These are phyloP conservation scores for Delphinus delphis DNA, from an alignment of 2,113 vertebrate genomes.

Conservation along the genomic window DNA sequence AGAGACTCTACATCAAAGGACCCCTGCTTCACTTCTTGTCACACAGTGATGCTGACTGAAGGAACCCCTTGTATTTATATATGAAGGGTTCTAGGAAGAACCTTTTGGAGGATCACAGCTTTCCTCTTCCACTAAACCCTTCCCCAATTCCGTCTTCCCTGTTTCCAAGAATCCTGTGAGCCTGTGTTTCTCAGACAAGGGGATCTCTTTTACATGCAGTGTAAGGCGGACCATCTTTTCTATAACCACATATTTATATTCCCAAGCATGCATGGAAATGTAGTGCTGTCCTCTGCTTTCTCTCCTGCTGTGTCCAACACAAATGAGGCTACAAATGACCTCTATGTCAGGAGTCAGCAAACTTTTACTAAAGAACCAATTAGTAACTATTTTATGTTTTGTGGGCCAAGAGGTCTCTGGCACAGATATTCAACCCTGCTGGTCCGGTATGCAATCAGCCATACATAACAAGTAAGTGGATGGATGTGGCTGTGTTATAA, in stretches of 20 bases:
- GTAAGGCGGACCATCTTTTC: not conserved
- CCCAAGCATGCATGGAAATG: not conserved
- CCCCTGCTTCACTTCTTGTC: not conserved
- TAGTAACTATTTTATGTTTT: not conserved
- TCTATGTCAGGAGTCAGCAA: not conserved
- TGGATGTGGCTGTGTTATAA: not conserved
- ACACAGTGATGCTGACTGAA: not conserved
- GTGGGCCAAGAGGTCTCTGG: not conserved
- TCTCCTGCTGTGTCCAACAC: constrained; percentile 38
- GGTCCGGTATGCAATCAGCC: not conserved
- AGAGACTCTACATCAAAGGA: not conserved
- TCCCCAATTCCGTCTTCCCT: not conserved
- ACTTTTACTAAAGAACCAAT: not conserved
- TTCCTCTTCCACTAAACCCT: not conserved
- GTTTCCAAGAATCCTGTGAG: not conserved
- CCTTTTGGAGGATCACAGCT: not conserved
- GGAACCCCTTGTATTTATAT: not conserved
- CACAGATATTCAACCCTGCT: not conserved
- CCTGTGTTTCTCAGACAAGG: not conserved
- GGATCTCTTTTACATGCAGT: not conserved
- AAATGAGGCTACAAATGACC: constrained; percentile 31
- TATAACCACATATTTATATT: not conserved
- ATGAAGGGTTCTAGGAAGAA: not conserved
- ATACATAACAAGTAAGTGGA: not conserved
- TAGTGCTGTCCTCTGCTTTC: not conserved